Evolutionary conservation across 2,797 vertebrate species (phyloP), one percentile per base, ranked within the genome.

Genomic region (Argya squamiceps): DNA sequence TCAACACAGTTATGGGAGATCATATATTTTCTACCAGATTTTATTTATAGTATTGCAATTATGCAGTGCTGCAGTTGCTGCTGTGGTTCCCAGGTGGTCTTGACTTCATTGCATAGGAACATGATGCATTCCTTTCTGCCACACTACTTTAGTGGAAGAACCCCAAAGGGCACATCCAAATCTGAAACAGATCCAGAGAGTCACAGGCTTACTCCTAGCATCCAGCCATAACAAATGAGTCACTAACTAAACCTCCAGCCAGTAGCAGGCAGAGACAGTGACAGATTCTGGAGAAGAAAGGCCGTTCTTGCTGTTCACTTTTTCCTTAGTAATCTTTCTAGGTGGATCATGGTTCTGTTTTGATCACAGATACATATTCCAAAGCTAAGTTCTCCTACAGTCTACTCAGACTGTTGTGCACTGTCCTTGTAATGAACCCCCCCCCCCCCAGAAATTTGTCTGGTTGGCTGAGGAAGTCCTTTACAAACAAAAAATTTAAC

Each of bases 401-500:
- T 24, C 12, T 24, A 59, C 16, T 7, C 39, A 18, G 18, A 30
- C 21, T 0, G 1, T 1, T 53, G 8, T n/a, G 23, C 44, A 64
- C 27, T 12, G 6, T 32, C 36, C 44, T 73, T 77, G 32, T 20
- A 63, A 15, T 14, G 37, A 70, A 74, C 29, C 12, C 9, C 18
- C 29, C 3, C 3, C 4, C 5, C 20, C 4, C 21, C 4, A 12
- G 5, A 71, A 53, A 24, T n/a, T 64, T 21, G 41, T 41, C 41
- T 75, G 7, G 55, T 70, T 63, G 60, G 20, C 47, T 29, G 23
- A 87, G 26, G 5, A 81, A 63, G 37, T 27, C 41, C 49, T 74
- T 74, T 26, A 41, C 19, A 86, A 71, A 86, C 8, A 53, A 36
- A 67, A 30, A 64, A 22, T 84, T 64, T 29, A 68, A 32, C 7